These are phyloP conservation scores for Chamaea fasciata DNA, from an alignment of 2,113 vertebrate genomes.

Conservation along the genomic window DNA sequence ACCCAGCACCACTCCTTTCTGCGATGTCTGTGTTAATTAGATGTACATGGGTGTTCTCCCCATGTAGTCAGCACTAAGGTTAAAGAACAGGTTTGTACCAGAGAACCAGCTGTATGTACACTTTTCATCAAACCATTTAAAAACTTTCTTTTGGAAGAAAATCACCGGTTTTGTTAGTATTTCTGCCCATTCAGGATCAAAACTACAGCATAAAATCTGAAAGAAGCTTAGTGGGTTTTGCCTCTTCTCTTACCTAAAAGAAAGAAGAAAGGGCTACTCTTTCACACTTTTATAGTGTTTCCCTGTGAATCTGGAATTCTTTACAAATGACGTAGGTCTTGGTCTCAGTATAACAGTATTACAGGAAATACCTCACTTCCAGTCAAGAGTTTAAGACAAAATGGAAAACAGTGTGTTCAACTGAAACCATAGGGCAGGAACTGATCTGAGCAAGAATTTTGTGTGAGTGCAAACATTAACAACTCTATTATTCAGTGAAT, in stretches of 20 bases:
- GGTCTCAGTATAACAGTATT: neutral
- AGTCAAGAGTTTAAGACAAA: neutral
- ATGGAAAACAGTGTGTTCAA: neutral
- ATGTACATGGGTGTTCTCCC: neutral
- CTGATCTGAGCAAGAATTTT: neutral
- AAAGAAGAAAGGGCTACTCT: neutral
- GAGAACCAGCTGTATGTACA: neutral
- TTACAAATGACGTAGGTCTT: neutral
- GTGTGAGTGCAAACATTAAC: neutral
- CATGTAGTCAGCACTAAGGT: neutral
- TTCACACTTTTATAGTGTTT: neutral
- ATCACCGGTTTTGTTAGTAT: neutral
- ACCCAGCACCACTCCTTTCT: neutral
- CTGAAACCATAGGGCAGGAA: neutral
- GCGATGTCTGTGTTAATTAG: neutral
- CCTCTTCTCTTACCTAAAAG: neutral
- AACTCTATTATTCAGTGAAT: neutral
- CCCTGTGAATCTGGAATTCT: neutral
- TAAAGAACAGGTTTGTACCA: neutral
- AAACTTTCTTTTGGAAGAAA: neutral
- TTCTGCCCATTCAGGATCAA: neutral
- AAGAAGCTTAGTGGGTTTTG: neutral
- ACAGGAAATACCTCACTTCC: slow-evolving; percentile 8
- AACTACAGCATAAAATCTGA: neutral
- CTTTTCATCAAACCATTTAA: neutral